Evolutionary conservation across 2,113 vertebrate species (phyloP).

Genomic region (Pterocles orientalis): DNA sequence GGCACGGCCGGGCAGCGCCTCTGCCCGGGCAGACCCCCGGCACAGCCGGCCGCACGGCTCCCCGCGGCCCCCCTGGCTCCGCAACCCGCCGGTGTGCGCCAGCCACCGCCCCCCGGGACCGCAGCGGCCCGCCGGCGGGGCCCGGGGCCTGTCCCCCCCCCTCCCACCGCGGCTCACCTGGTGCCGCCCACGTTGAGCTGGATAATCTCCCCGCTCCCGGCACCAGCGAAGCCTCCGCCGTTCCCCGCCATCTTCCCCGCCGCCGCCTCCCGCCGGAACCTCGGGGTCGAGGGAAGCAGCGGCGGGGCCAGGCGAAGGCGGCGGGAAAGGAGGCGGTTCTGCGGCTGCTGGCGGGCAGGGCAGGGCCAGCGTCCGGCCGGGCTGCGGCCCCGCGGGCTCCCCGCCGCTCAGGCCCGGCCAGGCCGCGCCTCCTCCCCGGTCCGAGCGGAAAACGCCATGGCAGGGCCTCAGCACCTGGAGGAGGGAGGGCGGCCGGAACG

Average conservation of each 20-base stretch:
- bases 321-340: background rate
- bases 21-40: no score
- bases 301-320: background rate
- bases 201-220: conserved; percentile 90
- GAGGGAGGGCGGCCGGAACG: conserved; percentile 6
- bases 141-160: background rate
- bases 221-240: conserved; percentile 73
- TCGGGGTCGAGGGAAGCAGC: background rate
- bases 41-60: background rate
- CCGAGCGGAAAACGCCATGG: background rate
- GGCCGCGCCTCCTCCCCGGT: background rate
- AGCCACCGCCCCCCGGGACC: no score
- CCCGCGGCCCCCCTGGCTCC: background rate
- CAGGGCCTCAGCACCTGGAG: background rate
- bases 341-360: background rate
- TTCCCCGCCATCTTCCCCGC: conserved; percentile 83
- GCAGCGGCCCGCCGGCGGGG: background rate
- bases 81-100: background rate
- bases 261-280: background rate
- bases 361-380: background rate
- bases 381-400: background rate
- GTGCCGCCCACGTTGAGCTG: conserved; percentile 95
- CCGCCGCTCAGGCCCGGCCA: background rate
- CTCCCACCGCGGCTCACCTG: conserved; percentile 75
- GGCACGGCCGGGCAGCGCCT: background rate